A percentile compares a stretch with the other conserved stretches of the same genome.
Conservation (phyloP, 2,113 vertebrate species). For the Oreocharis arfaki region DNA sequence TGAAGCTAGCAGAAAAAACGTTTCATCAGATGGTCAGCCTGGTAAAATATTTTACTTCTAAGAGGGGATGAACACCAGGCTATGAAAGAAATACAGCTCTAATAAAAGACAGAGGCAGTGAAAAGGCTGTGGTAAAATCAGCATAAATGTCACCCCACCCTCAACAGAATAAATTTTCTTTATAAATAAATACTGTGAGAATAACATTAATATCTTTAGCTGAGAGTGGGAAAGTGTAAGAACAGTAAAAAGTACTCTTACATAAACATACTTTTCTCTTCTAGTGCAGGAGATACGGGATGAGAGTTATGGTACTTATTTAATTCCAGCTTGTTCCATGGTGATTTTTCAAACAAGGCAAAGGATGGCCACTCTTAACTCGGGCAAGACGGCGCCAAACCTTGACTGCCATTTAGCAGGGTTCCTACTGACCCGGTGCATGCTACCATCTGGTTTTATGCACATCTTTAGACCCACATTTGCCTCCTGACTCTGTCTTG, state of each 20-base stretch:
- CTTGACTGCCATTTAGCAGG: not conserved
- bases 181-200: constrained; percentile 59
- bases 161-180: constrained; percentile 56
- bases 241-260: not conserved
- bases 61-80: constrained; percentile 35
- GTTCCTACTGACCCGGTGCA: not conserved
- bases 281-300: not conserved
- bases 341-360: not conserved
- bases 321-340: not conserved
- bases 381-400: not conserved
- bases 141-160: constrained; percentile 49
- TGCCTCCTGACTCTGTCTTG: not conserved
- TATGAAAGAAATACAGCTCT: constrained; percentile 51
- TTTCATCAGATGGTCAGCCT: constrained; percentile 58
- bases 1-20: constrained; percentile 31
- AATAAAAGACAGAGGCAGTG: constrained; percentile 51
- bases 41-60: constrained; percentile 67
- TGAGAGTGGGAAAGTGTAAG: constrained; percentile 9
- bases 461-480: not conserved
- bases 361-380: not conserved
- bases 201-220: constrained; percentile 56
- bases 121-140: constrained; percentile 62
- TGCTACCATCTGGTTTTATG: not conserved
- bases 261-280: constrained; percentile 28
- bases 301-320: not conserved